Base-by-base conservation (phyloP, 2,113 vertebrate genomes). In the Alaudala cheleensis region DNA sequence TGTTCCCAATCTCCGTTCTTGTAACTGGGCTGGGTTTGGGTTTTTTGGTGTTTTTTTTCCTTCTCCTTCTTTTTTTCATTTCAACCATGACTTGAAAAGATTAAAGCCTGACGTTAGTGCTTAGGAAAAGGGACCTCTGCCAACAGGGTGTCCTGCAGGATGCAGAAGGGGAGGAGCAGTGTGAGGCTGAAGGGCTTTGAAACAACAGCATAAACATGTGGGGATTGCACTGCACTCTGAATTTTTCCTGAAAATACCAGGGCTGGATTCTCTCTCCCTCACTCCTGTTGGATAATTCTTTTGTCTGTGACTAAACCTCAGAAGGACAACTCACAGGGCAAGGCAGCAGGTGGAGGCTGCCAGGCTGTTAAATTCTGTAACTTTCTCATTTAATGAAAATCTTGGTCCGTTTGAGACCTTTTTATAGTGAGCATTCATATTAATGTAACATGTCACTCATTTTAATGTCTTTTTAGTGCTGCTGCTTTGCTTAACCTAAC, bases 311-410 rank as follows among this genome's bases (percentile, higher is more conserved):
- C n/a, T 47, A 69, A 87, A 64, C 22, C 47, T 85, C 84, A 73
- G 47, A 92, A 86, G 34, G 47, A 61, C 25, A 85, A 66, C 22
- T 78, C 56, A 11, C 60, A 67, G 49, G 64, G 37, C 25, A 62
- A 67, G 37, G 73, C 44, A 81, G 53, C 53, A 95, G 70, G 51
- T 81, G 44, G 64, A 88, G 65, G 19, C 54, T 88, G 60, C 34
- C 72, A 89, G 61, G 42, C 37, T 56, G 20, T 81, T 86, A 86
- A 51, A 72, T 13, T 47, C 8, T 66, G 53, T 57, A 49, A 60
- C 69, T 72, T 91, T 86, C 73, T 81, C 34, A 34, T 81, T 93
- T 67, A 69, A 92, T 84, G 6, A 85, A 91, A 92, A 72, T 77
- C 45, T 57, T 62, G 44, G 22, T 78, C 53, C 3, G 4, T 56